Percentiles rank a stretch among this genome's conserved stretches.
Conservation (phyloP, 2,113 vertebrate genomes). For the Rhinichthys klamathensis region DNA sequence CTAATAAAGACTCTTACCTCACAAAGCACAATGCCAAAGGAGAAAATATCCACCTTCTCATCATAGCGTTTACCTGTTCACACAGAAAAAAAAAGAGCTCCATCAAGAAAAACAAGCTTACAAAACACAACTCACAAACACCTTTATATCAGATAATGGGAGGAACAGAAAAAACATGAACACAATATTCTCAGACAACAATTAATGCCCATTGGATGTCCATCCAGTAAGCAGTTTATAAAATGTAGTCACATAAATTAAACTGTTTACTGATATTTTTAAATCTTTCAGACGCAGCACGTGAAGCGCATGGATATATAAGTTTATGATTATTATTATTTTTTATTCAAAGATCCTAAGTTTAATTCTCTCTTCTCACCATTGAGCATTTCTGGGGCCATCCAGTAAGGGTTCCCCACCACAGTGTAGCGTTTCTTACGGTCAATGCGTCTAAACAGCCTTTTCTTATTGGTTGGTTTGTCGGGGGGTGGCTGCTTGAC, state of each 20-base stretch:
- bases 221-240: too few species aligned
- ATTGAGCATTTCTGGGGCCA: conserved; percentile 98
- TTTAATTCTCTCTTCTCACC: conserved; percentile 75
- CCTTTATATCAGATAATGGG: neutral
- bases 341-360: too few species aligned
- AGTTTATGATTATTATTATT: neutral
- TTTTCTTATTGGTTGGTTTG: conserved; percentile 85
- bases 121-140: neutral
- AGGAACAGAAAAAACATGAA: neutral
- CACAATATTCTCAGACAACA: neutral
- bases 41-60: conserved; percentile 97
- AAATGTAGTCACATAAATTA: too few species aligned
- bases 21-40: conserved; percentile 94
- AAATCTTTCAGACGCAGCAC: neutral
- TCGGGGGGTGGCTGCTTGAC: conserved; percentile 81
- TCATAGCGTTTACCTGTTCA: conserved; percentile 92
- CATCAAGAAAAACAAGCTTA: neutral
- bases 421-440: conserved; percentile 95
- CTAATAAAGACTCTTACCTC: conserved; percentile 83
- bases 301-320: neutral
- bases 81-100: conserved; percentile 13
- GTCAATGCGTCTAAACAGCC: conserved; percentile 85
- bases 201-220: neutral
- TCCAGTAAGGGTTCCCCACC: conserved; percentile 98
- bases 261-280: neutral